These are phyloP conservation scores for Drosophila paucipuncta DNA, from an alignment of 2,888 invertebrate genomes.

Conservation along the genomic window DNA sequence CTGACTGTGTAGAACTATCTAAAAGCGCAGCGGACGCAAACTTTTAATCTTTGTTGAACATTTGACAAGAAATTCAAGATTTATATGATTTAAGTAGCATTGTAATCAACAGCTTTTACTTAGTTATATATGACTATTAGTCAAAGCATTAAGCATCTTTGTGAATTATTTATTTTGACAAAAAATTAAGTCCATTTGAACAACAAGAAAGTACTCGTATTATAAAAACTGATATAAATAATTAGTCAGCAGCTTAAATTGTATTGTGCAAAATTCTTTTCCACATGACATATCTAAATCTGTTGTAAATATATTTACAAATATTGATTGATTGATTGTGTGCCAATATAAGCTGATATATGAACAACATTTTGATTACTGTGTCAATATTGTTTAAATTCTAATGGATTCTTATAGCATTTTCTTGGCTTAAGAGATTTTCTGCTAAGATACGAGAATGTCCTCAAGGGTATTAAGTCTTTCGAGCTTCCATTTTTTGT, in stretches of 20 bases:
- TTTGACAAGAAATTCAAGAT: conserved; percentile 3
- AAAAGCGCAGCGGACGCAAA: conserved; percentile 3
- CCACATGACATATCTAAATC: not conserved
- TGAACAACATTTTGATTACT: not conserved
- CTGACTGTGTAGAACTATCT: not conserved
- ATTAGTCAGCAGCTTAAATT: not conserved
- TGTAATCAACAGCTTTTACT: not conserved
- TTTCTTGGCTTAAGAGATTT: not conserved
- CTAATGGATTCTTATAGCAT: not conserved
- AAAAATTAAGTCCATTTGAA: not conserved
- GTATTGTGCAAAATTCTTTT: not conserved
- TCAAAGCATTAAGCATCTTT: not conserved
- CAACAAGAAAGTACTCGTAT: no score
- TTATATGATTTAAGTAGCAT: not conserved
- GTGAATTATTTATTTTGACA: not conserved
- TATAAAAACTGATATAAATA: not conserved
- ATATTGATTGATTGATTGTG: conserved; percentile 3
- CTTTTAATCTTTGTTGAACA: conserved; percentile 1
- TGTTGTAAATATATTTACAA: not conserved
- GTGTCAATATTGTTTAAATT: not conserved
- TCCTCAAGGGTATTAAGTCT: not conserved
- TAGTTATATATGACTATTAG: no score
- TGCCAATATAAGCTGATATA: not conserved
- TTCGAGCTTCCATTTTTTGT: not conserved
- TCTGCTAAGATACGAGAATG: not conserved